phyloP scores from a whole-genome alignment of 2,113 vertebrate species.

The Scortum barcoo region DNA sequence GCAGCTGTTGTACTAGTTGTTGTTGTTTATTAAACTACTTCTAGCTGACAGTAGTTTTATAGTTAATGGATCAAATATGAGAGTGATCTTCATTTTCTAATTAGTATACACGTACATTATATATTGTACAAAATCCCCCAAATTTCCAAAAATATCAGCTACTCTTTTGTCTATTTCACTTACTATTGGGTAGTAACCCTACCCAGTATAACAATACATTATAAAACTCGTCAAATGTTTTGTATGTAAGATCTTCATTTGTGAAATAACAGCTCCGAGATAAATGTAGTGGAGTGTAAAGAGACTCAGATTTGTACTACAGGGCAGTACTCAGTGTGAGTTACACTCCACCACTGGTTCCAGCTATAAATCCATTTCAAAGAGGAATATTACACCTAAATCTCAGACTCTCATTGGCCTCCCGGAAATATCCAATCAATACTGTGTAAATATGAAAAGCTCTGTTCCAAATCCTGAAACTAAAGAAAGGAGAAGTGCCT shows the following conservation, averaged over 20 bases:
- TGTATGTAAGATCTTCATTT: not conserved
- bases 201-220: not conserved
- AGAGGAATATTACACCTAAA: slow-evolving; percentile 27
- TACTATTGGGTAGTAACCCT: not conserved
- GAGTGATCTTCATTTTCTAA: not conserved
- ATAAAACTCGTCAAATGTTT: too few relatives aligned
- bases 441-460: slow-evolving; percentile 26
- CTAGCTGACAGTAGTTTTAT: not conserved
- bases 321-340: not conserved
- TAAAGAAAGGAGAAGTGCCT: slow-evolving; percentile 14
- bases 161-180: not conserved
- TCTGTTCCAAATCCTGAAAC: slow-evolving; percentile 46
- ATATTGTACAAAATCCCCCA: too few relatives aligned
- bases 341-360: not conserved
- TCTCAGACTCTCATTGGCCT: slow-evolving; percentile 6
- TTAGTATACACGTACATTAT: too few relatives aligned
- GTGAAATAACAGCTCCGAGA: not conserved
- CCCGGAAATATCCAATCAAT: slow-evolving; percentile 19
- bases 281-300: not conserved
- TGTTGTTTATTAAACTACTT: too few relatives aligned
- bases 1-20: not conserved
- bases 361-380: slow-evolving; percentile 4
- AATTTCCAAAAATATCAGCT: not conserved
- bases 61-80: not conserved
- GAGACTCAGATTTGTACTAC: not conserved